These are phyloP conservation scores for Syndactyla subalaris DNA, from an alignment of 2,797 vertebrate genomes.

Conservation along the genomic window DNA sequence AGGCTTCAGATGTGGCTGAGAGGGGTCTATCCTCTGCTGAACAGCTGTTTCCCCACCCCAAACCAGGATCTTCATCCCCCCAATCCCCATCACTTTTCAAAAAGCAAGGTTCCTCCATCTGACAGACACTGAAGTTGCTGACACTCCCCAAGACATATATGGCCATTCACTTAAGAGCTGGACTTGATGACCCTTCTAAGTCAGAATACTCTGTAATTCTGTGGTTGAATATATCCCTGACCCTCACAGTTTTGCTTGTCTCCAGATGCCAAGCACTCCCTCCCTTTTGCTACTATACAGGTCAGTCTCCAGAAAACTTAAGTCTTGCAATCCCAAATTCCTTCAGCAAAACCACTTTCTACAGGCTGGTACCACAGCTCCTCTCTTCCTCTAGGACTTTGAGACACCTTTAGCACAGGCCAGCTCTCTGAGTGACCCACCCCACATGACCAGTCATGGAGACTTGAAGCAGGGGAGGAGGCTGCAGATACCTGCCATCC, in stretches of 20 bases:
- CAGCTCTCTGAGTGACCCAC: not conserved
- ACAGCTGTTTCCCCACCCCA: not conserved
- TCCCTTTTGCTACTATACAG: not conserved
- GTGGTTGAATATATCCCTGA: not conserved
- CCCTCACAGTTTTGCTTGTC: not conserved
- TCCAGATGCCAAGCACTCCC: not conserved
- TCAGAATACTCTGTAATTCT: not conserved
- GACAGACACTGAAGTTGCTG: not conserved
- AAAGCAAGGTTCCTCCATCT: not conserved
- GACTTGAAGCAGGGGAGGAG: not conserved
- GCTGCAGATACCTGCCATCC: not conserved
- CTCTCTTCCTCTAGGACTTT: not conserved
- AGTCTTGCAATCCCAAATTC: not conserved
- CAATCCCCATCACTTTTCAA: not conserved
- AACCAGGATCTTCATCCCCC: not conserved
- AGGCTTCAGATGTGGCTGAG: not conserved
- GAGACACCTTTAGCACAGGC: not conserved
- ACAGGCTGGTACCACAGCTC: rapidly evolving
- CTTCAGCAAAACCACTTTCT: not conserved
- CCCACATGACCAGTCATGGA: not conserved
- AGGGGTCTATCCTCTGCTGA: not conserved
- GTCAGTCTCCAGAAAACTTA: not conserved
- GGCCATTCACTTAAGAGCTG: not conserved
- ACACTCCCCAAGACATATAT: not conserved
- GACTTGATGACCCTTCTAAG: not conserved